These are phyloP conservation scores for Petromus typicus DNA, from an alignment of 2,113 vertebrate genomes.

Conservation along the genomic window DNA sequence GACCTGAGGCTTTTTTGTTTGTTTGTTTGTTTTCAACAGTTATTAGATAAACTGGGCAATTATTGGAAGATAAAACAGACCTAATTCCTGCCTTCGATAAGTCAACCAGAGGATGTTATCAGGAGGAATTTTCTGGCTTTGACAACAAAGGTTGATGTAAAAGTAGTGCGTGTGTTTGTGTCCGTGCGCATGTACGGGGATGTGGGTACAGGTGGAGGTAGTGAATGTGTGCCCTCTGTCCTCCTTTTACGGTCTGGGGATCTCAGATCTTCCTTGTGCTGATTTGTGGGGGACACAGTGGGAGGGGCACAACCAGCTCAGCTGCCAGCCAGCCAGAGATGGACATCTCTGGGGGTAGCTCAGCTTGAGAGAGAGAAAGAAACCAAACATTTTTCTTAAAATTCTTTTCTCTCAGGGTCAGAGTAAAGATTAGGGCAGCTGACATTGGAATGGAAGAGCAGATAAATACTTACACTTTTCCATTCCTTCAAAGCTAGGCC, in stretches of 20 bases:
- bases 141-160: slow-evolving; percentile 2
- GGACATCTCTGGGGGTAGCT: slow-evolving; percentile 55
- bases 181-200: neutral
- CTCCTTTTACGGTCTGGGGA: neutral
- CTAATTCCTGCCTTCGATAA: neutral
- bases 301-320: slow-evolving; percentile 35
- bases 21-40: neutral
- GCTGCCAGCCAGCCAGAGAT: slow-evolving; percentile 54
- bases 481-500: neutral
- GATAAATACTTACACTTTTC: slow-evolving; percentile 33
- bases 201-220: neutral
- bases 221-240: neutral
- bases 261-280: neutral
- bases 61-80: neutral
- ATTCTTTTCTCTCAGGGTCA: slow-evolving; percentile 74
- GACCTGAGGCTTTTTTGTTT: neutral
- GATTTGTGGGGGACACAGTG: slow-evolving; percentile 70
- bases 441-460: slow-evolving; percentile 46
- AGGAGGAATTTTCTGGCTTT: neutral
- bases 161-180: neutral
- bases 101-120: neutral
- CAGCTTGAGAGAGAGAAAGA: slow-evolving; percentile 69
- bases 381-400: slow-evolving; percentile 75
- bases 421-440: slow-evolving; percentile 66
- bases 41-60: neutral